Conservation (phyloP, 2,888 invertebrate species). For the Sisyra terminalis region DNA sequence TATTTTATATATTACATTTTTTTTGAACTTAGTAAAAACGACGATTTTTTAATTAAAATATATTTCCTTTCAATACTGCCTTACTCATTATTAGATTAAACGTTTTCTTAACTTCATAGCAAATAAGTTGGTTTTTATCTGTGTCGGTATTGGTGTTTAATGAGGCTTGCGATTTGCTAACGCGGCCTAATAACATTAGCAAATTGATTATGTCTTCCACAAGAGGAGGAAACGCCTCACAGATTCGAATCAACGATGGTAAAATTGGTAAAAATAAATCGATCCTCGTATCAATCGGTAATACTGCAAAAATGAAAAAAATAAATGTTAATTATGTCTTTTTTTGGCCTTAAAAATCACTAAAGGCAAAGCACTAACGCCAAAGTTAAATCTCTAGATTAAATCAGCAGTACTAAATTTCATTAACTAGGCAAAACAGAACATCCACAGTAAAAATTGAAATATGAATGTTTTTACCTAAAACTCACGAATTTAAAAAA, state of each 20-base stretch:
- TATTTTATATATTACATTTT: not conserved
- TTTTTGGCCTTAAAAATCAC: too few relatives aligned
- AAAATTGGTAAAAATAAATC: slow-evolving; percentile 71
- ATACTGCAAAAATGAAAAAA: slow-evolving; percentile 30
- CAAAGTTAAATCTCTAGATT: too few relatives aligned
- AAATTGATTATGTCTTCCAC: slow-evolving; percentile 78
- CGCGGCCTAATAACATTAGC: slow-evolving; percentile 69
- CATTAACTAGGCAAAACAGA: too few relatives aligned
- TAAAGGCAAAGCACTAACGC: too few relatives aligned
- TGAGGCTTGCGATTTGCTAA: slow-evolving; percentile 71
- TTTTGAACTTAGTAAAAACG: not conserved
- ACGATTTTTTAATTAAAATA: slow-evolving; percentile 37
- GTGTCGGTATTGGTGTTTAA: slow-evolving; percentile 30
- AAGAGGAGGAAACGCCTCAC: slow-evolving; percentile 82
- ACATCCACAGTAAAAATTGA: too few relatives aligned
- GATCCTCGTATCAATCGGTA: slow-evolving; percentile 62
- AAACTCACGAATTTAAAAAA: too few relatives aligned
- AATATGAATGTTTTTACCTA: too few relatives aligned
- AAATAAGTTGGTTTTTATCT: slow-evolving; percentile 24
- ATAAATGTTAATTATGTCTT: too few relatives aligned
- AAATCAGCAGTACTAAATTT: not conserved
- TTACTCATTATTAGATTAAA: slow-evolving; percentile 44
- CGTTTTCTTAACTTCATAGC: slow-evolving; percentile 29
- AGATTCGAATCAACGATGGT: slow-evolving; percentile 72
- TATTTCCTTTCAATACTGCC: slow-evolving; percentile 45